Evolutionary conservation across 2,888 invertebrate genomes (phyloP), one percentile per base, ranked within the genome.

Genomic region (Periphyllus acericola): DNA sequence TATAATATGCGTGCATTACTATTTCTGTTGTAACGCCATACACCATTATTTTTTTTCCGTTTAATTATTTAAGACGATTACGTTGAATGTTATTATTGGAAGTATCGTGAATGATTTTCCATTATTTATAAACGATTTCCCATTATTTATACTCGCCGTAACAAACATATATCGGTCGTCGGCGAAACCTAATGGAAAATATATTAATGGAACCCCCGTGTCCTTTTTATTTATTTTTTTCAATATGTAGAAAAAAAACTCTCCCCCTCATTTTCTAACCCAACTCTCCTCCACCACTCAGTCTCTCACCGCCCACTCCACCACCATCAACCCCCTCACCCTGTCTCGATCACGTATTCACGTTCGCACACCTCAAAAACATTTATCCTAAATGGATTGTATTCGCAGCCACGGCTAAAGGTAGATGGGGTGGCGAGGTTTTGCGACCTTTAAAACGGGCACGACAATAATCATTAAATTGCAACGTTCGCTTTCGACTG

Each of bases 401-500:
- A 21, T 60, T 46, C 46, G 3, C 14, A 60, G 60, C 25, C 60
- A 25, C 29, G 1, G 46, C n/a, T 6, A 29, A 14, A 46, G 14
- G 46, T 14, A 46, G 32, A 17, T 3, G 8, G 32, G 71, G 17
- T 17, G 14, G 3, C 14, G 14, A 46, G 46, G 46, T 46, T 46
- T 25, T 71, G 32, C 11, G 71, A 74, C 72, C 34, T 74, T 83
- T 74, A 11, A 55, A 74, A 74, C 34, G 32, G 34, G 19, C 55
- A 14, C 25, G 1, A 11, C 29, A 52, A 74, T 74, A 74, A 36
- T 74, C 72, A 36, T 83, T 36, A 74, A 83, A 52, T 74, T 74
- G 74, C 83, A 6, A 36, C 74, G 19, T 83, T 74, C 72, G 36
- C 74, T 55, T 71, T 32, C 34, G n/a, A 83, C 72, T 74, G 21